Conservation (phyloP, 2,888 invertebrate genomes). For the Aphrophora alni region DNA sequence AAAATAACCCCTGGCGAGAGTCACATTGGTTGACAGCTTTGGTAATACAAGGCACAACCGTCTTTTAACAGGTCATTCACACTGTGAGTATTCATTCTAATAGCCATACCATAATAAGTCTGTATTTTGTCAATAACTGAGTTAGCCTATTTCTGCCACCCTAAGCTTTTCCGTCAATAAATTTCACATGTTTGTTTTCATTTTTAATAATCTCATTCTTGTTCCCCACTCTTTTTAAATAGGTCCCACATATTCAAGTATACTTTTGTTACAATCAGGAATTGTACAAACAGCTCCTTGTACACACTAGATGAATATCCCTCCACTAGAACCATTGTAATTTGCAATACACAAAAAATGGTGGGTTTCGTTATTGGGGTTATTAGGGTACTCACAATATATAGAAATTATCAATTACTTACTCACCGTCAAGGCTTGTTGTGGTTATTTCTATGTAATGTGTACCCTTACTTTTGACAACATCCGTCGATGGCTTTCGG, state of each 20-base stretch:
- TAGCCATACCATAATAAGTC: constrained; percentile 49
- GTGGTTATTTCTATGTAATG: constrained; percentile 21
- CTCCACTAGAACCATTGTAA: constrained; percentile 37
- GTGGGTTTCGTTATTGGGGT: neutral
- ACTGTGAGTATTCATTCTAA: constrained; percentile 45
- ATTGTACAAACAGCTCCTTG: constrained; percentile 36
- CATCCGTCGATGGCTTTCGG: constrained; percentile 21
- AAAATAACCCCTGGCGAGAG: constrained; percentile 48
- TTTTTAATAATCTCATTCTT: constrained; percentile 23
- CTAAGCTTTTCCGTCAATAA: constrained; percentile 31
- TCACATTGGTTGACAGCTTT: constrained; percentile 46
- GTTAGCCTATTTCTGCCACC: constrained; percentile 45
- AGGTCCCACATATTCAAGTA: neutral
- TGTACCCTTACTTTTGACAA: constrained; percentile 32
- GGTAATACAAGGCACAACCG: constrained; percentile 49
- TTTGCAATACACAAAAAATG: constrained; percentile 12
- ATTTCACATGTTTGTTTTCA: neutral
- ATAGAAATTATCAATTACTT: constrained; percentile 26
- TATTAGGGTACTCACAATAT: constrained; percentile 21
- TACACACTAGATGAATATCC: constrained; percentile 46
- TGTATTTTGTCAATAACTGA: constrained; percentile 47
- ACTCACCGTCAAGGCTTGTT: constrained; percentile 23
- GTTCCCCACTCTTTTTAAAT: constrained; percentile 34
- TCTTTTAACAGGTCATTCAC: constrained; percentile 47
- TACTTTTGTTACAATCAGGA: constrained; percentile 28